Evolutionary conservation across 2,113 vertebrate species (phyloP), one percentile per base, ranked within the genome.

Genomic region (Blennius ocellaris): DNA sequence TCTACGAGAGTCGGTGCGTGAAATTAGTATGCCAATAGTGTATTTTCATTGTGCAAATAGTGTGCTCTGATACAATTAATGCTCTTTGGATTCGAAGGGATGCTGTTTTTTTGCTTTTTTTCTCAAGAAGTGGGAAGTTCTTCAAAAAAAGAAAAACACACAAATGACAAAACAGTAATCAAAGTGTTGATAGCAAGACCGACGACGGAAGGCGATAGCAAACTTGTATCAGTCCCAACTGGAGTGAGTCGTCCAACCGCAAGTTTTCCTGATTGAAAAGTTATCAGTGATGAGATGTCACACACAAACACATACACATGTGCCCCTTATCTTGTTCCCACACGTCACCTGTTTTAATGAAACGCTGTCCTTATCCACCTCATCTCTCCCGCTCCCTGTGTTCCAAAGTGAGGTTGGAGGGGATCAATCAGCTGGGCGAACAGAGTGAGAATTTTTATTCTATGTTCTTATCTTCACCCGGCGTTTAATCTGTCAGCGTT

Each of bases 341-440:
- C 65, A 60, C 85, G 85, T 89, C 86, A 83, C 87, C 86, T 85
- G 80, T 84, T 92, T 90, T 88, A 90, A 92, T 90, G 88, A 90
- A 92, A 89, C 78, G 69, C 78, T 89, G 69, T 56, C 80, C 76
- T 90, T 87, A 87, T 89, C 86, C 80, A 73, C 14, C 52, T 67
- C 69, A 76, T 69, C 82, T 89, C 82, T 76, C 64, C 14, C 54
- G 67, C 56, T 78, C 56, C 58, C 51, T 59, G 44, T 62, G 73
- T 73, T 81, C 64, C 84, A 65, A 66, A 87, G 81, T 81, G 73
- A 87, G 64, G 79, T 84, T 84, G 82, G 60, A 76, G 77, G 74
- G 72, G 82, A 90, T 92, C 87, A 85, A 77, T 87, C 89, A 80
- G 76, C 66, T 62, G 6, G 77, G 55, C 77, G 73, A 89, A 85